Conservation (phyloP, 2,797 vertebrate species). For the Enteromius argenteus region DNA sequence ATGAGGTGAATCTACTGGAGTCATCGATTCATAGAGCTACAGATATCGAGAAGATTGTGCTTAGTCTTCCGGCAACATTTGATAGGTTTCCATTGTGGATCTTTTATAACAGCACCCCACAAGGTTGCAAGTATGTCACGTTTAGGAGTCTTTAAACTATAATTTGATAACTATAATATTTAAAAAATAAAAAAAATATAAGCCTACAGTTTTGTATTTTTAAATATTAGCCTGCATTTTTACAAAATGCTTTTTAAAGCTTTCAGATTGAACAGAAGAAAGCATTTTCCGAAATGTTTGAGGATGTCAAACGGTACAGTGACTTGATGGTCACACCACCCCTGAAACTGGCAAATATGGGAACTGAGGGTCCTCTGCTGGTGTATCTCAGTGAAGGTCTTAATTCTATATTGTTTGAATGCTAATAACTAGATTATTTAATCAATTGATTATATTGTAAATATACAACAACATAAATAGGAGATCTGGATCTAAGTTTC, state of each 20-base stretch:
- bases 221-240: not conserved
- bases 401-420: not conserved
- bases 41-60: constrained; percentile 70
- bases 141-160: not conserved
- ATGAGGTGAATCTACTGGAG: constrained; percentile 50
- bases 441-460: not conserved
- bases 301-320: constrained; percentile 52
- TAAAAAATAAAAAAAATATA: not conserved
- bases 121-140: constrained; percentile 60
- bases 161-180: not conserved
- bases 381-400: not conserved
- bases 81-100: constrained; percentile 62
- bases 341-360: not conserved
- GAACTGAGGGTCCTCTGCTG: not conserved
- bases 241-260: constrained; percentile 49
- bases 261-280: constrained; percentile 62
- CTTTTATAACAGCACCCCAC: constrained; percentile 17
- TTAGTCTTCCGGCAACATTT: constrained; percentile 63
- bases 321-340: constrained; percentile 61
- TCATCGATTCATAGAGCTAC: constrained; percentile 62
- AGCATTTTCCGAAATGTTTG: constrained; percentile 66
- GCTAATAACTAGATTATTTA: not conserved
- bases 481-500: not conserved
- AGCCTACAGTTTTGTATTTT: no score
- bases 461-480: not conserved